phyloP scores from a whole-genome alignment of 2,113 vertebrate genomes.

The Alectura lathami region DNA sequence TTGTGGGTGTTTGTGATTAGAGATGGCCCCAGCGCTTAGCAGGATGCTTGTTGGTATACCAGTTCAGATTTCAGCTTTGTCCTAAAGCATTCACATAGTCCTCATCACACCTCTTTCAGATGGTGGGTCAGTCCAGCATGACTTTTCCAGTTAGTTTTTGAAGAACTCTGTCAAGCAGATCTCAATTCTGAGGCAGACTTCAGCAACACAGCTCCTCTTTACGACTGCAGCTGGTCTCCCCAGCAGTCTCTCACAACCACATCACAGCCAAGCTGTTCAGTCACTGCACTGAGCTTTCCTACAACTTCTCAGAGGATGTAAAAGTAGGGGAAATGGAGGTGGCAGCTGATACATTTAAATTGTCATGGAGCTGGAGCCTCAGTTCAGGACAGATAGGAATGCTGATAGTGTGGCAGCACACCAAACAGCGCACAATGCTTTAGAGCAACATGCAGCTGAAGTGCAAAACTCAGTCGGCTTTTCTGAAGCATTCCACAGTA shows the following conservation, averaged over 20 bases:
- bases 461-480: neutral
- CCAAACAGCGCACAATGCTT: neutral
- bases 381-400: neutral
- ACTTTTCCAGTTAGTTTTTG: neutral
- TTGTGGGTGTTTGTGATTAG: neutral
- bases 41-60: accelerated
- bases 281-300: neutral
- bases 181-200: neutral
- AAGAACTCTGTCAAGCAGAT: neutral
- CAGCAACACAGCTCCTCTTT: neutral
- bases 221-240: neutral
- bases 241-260: neutral
- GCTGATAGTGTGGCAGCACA: neutral
- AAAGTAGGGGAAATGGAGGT: too few species aligned
- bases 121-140: accelerated
- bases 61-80: neutral
- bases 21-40: neutral
- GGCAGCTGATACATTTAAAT: neutral
- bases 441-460: neutral
- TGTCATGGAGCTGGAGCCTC: neutral
- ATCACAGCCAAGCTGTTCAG: neutral
- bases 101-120: neutral
- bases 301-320: neutral
- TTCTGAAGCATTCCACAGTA: neutral
- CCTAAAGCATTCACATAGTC: neutral